Evolutionary conservation across 2,113 vertebrate genomes (phyloP).

Genomic region (Gallinago media): DNA sequence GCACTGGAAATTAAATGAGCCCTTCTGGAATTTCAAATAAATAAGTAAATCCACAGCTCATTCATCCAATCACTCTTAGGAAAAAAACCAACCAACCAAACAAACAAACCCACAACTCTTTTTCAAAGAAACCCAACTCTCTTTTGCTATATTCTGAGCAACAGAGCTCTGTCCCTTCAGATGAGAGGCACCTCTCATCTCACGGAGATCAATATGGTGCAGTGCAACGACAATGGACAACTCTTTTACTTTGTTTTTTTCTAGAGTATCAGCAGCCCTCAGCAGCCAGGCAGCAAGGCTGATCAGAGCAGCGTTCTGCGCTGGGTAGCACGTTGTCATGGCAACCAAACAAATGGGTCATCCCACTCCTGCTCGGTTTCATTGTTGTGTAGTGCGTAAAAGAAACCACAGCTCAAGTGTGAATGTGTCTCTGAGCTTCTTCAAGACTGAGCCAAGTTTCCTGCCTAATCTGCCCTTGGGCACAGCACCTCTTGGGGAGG

Average conservation of each 20-base stretch:
- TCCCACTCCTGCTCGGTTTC: not conserved
- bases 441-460: not conserved
- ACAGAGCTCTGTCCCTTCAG: not conserved
- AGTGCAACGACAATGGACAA: not conserved
- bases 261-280: not conserved
- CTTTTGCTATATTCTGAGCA: not conserved
- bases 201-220: not conserved
- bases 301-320: not conserved
- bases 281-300: slow-evolving; percentile 6
- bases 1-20: not conserved
- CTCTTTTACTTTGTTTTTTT: not conserved
- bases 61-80: not conserved
- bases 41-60: not conserved
- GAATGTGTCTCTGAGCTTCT: not conserved
- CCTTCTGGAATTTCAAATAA: not conserved
- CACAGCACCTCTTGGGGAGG: rapidly evolving
- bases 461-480: not conserved
- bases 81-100: not conserved
- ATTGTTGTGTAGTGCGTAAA: not conserved
- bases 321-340: slow-evolving; percentile 33
- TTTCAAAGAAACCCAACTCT: not conserved
- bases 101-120: not conserved
- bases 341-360: slow-evolving; percentile 62
- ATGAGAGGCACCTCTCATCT: not conserved
- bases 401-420: not conserved